Conservation (phyloP, 2,888 invertebrate species). For the Pachydiplax longipennis region DNA sequence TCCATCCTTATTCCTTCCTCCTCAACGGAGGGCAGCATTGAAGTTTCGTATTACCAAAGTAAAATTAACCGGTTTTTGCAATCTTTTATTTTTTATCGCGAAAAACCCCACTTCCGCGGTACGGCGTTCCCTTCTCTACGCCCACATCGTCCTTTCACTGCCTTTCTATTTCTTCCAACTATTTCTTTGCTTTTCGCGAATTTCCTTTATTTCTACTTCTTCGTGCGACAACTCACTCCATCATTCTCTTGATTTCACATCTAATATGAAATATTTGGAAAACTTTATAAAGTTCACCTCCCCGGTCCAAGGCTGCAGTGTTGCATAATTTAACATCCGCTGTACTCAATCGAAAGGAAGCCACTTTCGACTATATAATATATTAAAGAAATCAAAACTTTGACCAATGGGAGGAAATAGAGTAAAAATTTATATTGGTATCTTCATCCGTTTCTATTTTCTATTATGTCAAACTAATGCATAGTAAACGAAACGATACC, state of each 20-base stretch:
- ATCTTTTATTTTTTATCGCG: not conserved
- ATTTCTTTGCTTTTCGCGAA: not conserved
- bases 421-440: too few species aligned
- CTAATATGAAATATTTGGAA: too few species aligned
- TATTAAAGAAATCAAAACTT: too few species aligned
- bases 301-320: too few species aligned
- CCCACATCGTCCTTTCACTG: not conserved
- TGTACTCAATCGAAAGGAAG: too few species aligned
- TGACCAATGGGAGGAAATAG: too few species aligned
- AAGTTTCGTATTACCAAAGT: not conserved
- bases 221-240: not conserved
- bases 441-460: too few species aligned
- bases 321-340: too few species aligned
- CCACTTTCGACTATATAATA: too few species aligned
- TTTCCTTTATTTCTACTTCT: not conserved
- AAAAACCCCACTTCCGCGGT: not conserved
- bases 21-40: not conserved
- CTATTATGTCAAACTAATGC: too few species aligned
- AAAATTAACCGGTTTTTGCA: not conserved
- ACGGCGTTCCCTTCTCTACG: not conserved
- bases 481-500: too few species aligned
- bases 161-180: not conserved
- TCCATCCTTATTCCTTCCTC: not conserved
- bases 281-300: too few species aligned
- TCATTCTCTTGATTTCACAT: not conserved